Base-by-base conservation (phyloP, 2,113 vertebrate species). In the Silurus glanis region DNA sequence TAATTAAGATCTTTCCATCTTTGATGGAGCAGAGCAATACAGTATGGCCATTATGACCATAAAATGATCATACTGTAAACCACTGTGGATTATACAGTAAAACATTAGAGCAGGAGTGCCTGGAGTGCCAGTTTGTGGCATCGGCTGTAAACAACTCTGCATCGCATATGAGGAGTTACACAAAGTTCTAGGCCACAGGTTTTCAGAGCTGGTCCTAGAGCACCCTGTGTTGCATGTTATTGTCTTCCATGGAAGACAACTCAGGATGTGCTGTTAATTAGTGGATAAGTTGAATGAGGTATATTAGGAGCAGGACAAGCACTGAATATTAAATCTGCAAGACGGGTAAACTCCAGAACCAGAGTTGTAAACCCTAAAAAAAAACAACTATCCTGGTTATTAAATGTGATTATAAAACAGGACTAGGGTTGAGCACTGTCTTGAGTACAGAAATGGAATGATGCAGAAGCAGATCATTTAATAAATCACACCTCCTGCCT, bases 1-100 rank as follows among this genome's bases (percentile, higher is more conserved):
- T 95, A 92, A 94, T 95, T 94, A 87, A 95, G 82, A 90, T 79
- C 75, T 84, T 91, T 84, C 88, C 67, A 85, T 93, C 87, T 80
- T n/a, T 82, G 45, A 83, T 83, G 53, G 47, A 53, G 47, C 80
- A 87, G 49, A 47, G 25, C 59, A 47, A 56, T 53, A 62, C 62
- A 53, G 55, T 5, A 10, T 59, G 37, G 10, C 37, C 75, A 64
- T 47, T 66, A 61, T 61, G 23, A 19, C 17, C 13, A n/a, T 3
- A 53, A 13, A 75, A 55, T 28, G 13, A n/a, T 55, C 23, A n/a
- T 53, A n/a, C 72, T 7, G 21, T n/a, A 14, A 23, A 47, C 71
- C 47, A 74, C 19, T 12, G 9, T 51, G 47, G 47, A 74, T 74
- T 74, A 51, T 51, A 74, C 47, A 51, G 21, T 72, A 23, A 56